Percentiles rank a stretch among this genome's conserved stretches.
Conservation (phyloP, 2,888 invertebrate genomes). For the Mimas tiliae region DNA sequence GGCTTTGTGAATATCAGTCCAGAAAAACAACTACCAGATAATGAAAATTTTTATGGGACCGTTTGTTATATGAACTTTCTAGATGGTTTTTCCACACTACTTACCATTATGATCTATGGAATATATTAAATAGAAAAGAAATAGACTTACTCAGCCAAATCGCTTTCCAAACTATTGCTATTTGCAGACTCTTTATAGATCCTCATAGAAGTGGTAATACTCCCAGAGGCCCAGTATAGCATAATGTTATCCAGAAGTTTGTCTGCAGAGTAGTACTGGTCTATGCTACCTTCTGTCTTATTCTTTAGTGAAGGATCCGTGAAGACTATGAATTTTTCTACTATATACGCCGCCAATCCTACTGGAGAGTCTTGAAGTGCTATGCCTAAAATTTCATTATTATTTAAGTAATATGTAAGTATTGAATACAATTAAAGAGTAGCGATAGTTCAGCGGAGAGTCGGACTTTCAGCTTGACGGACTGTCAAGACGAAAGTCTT, state of each 20-base stretch:
- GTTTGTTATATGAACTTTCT: too few species aligned
- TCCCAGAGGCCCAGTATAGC: slow-evolving; percentile 82
- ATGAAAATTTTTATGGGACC: too few species aligned
- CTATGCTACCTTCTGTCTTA: slow-evolving; percentile 86
- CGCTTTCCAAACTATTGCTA: slow-evolving; percentile 51
- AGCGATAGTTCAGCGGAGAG: too few species aligned
- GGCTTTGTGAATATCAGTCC: too few species aligned
- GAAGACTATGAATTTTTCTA: slow-evolving; percentile 92
- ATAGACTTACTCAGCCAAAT: slow-evolving; percentile 50
- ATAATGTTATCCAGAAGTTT: slow-evolving; percentile 82
- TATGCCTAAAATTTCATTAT: slow-evolving; percentile 79
- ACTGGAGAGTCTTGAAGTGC: slow-evolving; percentile 91
- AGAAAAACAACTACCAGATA: too few species aligned
- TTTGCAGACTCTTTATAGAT: slow-evolving; percentile 86
- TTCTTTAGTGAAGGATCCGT: slow-evolving; percentile 83
- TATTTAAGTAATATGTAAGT: slow-evolving; percentile 14
- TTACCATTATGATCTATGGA: too few species aligned
- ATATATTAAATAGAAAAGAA: neutral
- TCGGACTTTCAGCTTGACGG: too few species aligned
- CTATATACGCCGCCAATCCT: slow-evolving; percentile 93
- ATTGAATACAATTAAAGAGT: neutral
- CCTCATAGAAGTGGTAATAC: slow-evolving; percentile 77
- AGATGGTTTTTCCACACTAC: too few species aligned
- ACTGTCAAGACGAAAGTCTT: too few species aligned
- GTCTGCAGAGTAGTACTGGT: slow-evolving; percentile 57